These are phyloP conservation scores for Oreotrochilus melanogaster DNA, from an alignment of 2,113 vertebrate genomes.

Conservation along the genomic window DNA sequence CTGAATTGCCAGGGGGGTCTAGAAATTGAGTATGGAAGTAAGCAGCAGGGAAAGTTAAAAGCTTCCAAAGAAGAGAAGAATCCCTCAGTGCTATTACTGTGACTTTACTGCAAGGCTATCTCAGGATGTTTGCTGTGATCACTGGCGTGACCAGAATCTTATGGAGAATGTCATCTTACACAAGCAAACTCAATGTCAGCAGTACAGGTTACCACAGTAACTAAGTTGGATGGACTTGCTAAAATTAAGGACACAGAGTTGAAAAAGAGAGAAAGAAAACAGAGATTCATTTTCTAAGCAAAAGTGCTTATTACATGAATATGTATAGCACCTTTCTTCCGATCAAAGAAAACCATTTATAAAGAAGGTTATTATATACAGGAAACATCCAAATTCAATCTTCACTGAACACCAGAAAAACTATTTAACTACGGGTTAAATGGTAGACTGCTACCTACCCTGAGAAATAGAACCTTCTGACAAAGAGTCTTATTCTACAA, in stretches of 20 bases:
- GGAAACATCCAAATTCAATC: background rate
- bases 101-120: background rate
- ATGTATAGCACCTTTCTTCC: background rate
- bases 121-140: background rate
- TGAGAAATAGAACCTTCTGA: background rate
- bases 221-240: background rate
- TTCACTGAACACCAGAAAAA: background rate
- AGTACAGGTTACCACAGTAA: slow-evolving; percentile 41
- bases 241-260: background rate
- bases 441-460: background rate
- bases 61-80: background rate
- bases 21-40: background rate
- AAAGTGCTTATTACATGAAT: background rate
- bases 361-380: background rate
- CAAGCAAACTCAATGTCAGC: background rate
- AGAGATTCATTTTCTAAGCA: background rate
- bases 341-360: background rate
- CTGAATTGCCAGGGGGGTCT: background rate
- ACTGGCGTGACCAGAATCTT: background rate
- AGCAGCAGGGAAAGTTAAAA: background rate
- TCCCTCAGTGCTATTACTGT: background rate
- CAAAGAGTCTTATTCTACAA: slow-evolving; percentile 25
- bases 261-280: background rate
- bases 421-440: background rate
- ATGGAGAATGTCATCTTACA: background rate